These are phyloP conservation scores for Phengaris alcon DNA, from an alignment of 2,888 invertebrate genomes.

Conservation along the genomic window DNA sequence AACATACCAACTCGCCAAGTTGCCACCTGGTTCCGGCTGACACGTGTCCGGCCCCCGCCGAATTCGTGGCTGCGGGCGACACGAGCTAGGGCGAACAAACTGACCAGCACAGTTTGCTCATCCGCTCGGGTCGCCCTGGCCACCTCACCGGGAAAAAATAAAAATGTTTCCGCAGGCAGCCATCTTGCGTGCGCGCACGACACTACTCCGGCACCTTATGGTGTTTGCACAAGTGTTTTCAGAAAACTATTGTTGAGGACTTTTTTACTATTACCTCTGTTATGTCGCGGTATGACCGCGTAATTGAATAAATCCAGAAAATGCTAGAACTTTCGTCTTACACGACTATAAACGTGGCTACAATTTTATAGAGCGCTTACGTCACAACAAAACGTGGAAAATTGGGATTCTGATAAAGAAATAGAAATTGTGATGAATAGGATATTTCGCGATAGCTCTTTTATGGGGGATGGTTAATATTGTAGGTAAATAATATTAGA, in stretches of 20 bases:
- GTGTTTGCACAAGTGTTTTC: constrained; percentile 74
- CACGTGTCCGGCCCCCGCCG: constrained; percentile 38
- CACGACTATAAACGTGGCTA: not conserved
- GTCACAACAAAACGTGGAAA: not conserved
- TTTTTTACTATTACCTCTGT: constrained; percentile 74
- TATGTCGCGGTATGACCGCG: constrained; percentile 53
- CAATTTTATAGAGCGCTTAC: not conserved
- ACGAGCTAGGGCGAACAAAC: constrained; percentile 81
- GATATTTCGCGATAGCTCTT: not conserved
- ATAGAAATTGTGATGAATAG: not conserved
- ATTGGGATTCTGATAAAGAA: not conserved
- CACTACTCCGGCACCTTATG: constrained; percentile 59
- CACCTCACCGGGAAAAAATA: constrained; percentile 35
- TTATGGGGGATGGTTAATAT: not conserved
- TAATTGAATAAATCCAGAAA: constrained; percentile 36
- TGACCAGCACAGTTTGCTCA: constrained; percentile 75
- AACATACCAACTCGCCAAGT: not conserved
- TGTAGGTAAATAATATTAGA: not conserved
- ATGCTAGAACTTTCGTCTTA: constrained; percentile 14
- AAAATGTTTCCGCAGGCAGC: constrained; percentile 31
- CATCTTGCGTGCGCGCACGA: constrained; percentile 41
- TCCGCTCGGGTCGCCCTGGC: constrained; percentile 73
- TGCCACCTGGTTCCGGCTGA: not conserved
- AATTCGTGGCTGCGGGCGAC: constrained; percentile 62
- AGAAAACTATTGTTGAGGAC: constrained; percentile 73